A percentile compares a stretch with the other conserved stretches of the same genome.
Conservation (phyloP, 2,113 vertebrate genomes). For the Rhea americana region DNA sequence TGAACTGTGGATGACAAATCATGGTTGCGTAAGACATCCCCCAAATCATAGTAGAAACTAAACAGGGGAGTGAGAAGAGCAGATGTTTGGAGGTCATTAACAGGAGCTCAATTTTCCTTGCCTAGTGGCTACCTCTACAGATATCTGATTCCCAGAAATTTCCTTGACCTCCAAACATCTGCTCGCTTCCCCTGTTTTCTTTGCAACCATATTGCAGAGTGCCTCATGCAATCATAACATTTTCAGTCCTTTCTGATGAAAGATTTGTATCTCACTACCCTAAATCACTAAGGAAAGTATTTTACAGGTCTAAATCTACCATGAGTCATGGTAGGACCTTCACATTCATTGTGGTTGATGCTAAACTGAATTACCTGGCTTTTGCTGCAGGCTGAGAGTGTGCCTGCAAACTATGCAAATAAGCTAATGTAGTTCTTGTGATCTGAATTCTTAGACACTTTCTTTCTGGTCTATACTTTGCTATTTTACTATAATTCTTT, state of each 20-base stretch:
- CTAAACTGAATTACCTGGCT: background rate
- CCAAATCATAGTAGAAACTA: slow-evolving; percentile 47
- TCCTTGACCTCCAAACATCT: slow-evolving; percentile 63
- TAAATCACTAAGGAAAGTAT: slow-evolving; percentile 43
- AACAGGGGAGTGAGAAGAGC: slow-evolving; percentile 44
- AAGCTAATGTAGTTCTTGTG: background rate
- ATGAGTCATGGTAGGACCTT: slow-evolving; percentile 1
- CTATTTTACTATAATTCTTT: background rate
- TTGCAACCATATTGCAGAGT: background rate
- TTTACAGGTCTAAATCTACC: slow-evolving; percentile 22
- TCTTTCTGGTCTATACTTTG: background rate
- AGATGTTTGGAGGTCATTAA: slow-evolving; percentile 69
- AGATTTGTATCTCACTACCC: slow-evolving; percentile 4
- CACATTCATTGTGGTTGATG: background rate
- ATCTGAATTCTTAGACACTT: background rate
- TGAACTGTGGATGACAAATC: slow-evolving; percentile 43
- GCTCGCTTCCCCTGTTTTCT: slow-evolving; percentile 34
- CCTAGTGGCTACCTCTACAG: slow-evolving; percentile 64
- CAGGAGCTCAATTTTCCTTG: slow-evolving; percentile 68
- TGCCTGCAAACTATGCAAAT: background rate
- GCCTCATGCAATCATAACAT: slow-evolving; percentile 37
- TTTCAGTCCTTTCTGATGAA: slow-evolving; percentile 27
- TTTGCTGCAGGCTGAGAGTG: background rate
- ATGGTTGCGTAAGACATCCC: slow-evolving; percentile 36
- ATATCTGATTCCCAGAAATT: slow-evolving; percentile 62